A percentile compares a stretch with the other conserved stretches of the same genome.
Conservation (phyloP, 2,797 vertebrate genomes). For the Enteromius viviparus region DNA sequence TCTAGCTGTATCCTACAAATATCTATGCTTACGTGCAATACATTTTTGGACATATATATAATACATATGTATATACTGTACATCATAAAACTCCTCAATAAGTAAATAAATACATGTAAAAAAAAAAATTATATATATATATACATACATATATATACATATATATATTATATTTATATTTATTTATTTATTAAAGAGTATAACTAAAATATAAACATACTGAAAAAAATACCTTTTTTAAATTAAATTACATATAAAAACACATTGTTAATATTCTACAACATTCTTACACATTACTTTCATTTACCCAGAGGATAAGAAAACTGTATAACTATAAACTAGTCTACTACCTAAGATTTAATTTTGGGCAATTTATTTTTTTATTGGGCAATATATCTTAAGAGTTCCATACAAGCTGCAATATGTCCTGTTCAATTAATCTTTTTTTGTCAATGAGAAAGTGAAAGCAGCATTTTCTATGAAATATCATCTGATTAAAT, state of each 20-base stretch:
- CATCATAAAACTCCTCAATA: not conserved
- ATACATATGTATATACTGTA: not conserved
- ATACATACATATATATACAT: too few species aligned
- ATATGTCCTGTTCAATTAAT: not conserved
- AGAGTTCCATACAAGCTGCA: not conserved
- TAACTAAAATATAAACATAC: too few species aligned
- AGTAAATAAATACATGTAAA: too few species aligned
- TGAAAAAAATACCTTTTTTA: too few species aligned
- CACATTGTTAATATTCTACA: not conserved
- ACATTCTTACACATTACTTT: not conserved
- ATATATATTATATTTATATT: too few species aligned
- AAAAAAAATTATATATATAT: too few species aligned
- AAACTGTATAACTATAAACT: not conserved
- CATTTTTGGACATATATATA: not conserved
- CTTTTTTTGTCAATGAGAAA: not conserved
- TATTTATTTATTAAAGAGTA: too few species aligned
- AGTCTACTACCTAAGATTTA: not conserved
- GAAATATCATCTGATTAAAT: not conserved
- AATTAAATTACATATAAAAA: too few species aligned
- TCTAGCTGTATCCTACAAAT: not conserved
- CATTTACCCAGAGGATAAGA: not conserved
- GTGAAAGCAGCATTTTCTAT: not conserved
- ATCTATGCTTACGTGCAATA: not conserved
- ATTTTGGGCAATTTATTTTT: too few species aligned
- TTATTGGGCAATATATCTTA: not conserved